Conservation (phyloP, 2,797 vertebrate genomes). For the Girardinus metallicus region DNA sequence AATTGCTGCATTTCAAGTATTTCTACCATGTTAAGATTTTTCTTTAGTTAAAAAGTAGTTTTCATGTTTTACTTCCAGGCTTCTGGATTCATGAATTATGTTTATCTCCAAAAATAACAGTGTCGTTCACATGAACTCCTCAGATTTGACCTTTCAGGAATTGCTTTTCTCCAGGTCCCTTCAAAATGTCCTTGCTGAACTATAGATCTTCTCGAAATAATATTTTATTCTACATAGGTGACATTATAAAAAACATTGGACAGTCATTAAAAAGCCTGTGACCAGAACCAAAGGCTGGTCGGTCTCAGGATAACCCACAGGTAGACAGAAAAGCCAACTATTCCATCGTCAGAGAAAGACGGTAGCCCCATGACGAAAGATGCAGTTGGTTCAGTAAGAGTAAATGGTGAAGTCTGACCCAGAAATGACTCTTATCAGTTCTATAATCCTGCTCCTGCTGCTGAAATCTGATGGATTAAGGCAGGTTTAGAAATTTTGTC, state of each 20-base stretch:
- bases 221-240: too few species aligned
- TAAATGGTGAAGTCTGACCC: neutral
- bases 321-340: neutral
- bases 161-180: neutral
- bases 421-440: neutral
- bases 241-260: too few species aligned
- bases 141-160: neutral
- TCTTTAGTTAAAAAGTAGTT: neutral
- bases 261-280: neutral
- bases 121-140: neutral
- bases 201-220: neutral
- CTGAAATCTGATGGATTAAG: neutral
- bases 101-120: neutral
- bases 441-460: neutral
- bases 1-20: constrained; percentile 19
- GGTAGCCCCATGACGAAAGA: neutral
- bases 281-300: neutral
- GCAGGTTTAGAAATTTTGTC: neutral
- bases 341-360: neutral
- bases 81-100: neutral
- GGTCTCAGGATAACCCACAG: neutral
- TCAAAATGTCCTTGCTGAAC: neutral
- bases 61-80: neutral
- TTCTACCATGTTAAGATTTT: neutral
- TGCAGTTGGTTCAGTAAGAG: neutral